Base-by-base conservation (phyloP, 2,888 invertebrate genomes). In the Kryphioiulus occultus region DNA sequence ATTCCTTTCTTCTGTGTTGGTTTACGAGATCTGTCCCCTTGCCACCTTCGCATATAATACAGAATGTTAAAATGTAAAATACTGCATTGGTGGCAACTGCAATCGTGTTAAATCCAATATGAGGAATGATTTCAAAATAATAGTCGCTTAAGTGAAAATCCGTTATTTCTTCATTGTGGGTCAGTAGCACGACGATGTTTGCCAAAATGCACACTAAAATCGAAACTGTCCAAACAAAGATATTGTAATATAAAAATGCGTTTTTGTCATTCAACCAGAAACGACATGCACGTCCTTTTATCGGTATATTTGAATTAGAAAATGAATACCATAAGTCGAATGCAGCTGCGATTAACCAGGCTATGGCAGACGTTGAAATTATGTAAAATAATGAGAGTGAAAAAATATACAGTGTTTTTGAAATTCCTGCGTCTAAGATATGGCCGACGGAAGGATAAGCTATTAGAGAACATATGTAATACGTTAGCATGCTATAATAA, bases 291-390 rank as follows among this genome's bases (percentile, higher is more conserved):
- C 26, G 26, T 26, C 26, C 42, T 4, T 26, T 26, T 17, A 15
- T n/a, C 42, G 83, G 42, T 19, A 42, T 88, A 22, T 47, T 42
- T 5, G 87, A 78, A 17, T 85, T 86, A 19, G 86, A 39, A 44
- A 89, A 88, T n/a, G 44, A 35, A 22, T 83, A 82, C 96, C 97
- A 97, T 92, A 97, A 96, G 93, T 97, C 97, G 93, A 97, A 97
- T 92, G 97, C 97, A 96, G 97, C 97, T 89, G 96, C 96, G 92
- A 97, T 97, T 86, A 97, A 94, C 97, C 97, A 97, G 92, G 97
- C 97, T 94, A 97, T 97, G 89, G 97, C 96, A 53, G 97, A 95
- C 92, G 97, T 93, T 92, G 96, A 96, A 92, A 96, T 95, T 93
- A 97, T 96, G 91, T 97, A 96, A 94, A 96, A 96, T 90, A 94